Evolutionary conservation across 2,888 invertebrate species (phyloP).

Genomic region (Helobdella robusta): DNA sequence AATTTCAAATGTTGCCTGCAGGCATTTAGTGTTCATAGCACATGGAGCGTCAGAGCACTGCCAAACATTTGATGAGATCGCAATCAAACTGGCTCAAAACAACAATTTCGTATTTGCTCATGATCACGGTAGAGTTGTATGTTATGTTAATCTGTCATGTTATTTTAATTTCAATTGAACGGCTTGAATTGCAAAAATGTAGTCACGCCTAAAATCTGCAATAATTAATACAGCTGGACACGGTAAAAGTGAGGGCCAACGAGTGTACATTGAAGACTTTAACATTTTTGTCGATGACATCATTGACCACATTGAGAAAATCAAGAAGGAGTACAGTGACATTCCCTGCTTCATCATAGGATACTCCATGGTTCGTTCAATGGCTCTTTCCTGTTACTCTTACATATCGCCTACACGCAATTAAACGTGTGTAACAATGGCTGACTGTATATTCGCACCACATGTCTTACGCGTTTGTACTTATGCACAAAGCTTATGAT

Average conservation of each 20-base stretch:
- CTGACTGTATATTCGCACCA: no score
- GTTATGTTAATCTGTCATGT: not conserved
- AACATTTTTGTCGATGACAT: slow-evolving; percentile 47
- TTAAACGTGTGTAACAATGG: no score
- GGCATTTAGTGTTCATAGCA: slow-evolving; percentile 40
- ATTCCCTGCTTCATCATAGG: slow-evolving; percentile 50
- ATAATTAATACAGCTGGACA: no score
- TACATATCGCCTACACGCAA: no score
- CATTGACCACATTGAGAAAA: slow-evolving; percentile 44
- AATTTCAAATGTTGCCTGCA: no score
- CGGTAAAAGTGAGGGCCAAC: slow-evolving; percentile 49
- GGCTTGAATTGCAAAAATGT: no score
- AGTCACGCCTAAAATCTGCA: no score
- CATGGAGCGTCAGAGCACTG: slow-evolving; percentile 45
- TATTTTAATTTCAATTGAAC: no score
- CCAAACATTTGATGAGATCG: slow-evolving; percentile 38
- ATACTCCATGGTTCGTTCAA: slow-evolving; percentile 54
- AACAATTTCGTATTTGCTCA: slow-evolving; percentile 42
- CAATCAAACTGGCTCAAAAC: slow-evolving; percentile 35
- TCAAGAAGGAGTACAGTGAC: slow-evolving; percentile 41
- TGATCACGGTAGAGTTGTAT: slow-evolving; percentile 41
- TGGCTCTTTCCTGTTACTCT: no score
- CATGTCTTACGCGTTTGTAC: no score
- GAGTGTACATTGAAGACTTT: slow-evolving; percentile 45
- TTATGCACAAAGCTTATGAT: no score